Evolutionary conservation across 2,113 vertebrate genomes (phyloP), one percentile per base, ranked within the genome.

Genomic region (Parus major): DNA sequence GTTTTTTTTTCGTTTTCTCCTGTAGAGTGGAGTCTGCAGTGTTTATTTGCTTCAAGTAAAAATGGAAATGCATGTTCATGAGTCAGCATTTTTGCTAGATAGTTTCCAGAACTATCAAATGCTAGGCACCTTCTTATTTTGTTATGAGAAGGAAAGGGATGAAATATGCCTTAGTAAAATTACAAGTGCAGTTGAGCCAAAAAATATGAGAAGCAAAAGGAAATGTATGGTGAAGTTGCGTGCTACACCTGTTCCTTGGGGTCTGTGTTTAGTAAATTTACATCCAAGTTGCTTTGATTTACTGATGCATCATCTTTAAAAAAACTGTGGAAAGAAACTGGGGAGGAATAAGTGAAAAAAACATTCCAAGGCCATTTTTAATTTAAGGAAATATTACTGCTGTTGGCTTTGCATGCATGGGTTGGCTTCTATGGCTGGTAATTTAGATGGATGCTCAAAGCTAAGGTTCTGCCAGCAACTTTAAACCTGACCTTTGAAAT

Each of bases 401-500:
- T 55, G n/a, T 55, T 42, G 64, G 25, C 14, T 86, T 95, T 86
- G 59, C 23, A 22, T 1, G 4, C 17, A 13, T 0, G 3, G 17
- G 4, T 88, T 85, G 59, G 11, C 42, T 89, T 59, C 11, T 11
- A 1, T 12, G 22, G n/a, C 49, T 73, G 63, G 42, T 63, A 70
- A 59, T 75, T 83, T 19, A 35, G 33, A 63, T 29, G 47, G 59
- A 36, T 2, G 13, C 47, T 69, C 47, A 79, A 63, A 63, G 50
- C 27, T 42, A 47, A 55, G 53, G 35, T 80, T 66, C 70, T 85
- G 57, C 65, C 83, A 87, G 31, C 18, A 85, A 8, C 57, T 31
- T 89, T 33, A 84, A 57, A 89, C 77, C 87, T 82, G 75, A 82
- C 70, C 53, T 92, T 93, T 76, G 61, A 49, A 69, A 91, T 91